Percentiles rank a stretch among this genome's conserved stretches.
These are phyloP conservation scores for Siderastrea radians DNA, from an alignment of 92 coral and sea anemone genomes.

Conservation along the genomic window DNA sequence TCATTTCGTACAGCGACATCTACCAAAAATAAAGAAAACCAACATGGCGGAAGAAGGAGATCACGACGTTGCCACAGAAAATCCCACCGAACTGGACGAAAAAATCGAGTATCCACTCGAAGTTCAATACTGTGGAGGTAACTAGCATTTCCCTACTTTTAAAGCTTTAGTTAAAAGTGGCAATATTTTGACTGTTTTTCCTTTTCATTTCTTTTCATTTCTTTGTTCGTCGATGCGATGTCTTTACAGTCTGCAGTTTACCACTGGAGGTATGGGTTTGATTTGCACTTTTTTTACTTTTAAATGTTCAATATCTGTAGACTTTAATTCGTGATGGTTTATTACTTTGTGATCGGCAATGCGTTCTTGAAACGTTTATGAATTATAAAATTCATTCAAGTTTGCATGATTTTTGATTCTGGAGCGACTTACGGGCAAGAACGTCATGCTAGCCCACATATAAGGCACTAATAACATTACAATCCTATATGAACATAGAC, in stretches of 20 bases:
- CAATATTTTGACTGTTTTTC: neutral
- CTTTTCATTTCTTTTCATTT: neutral
- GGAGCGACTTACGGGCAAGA: too few relatives aligned
- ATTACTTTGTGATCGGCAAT: too few relatives aligned
- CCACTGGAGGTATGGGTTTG: slow-evolving; percentile 43
- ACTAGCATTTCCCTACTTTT: neutral
- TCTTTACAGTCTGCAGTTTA: slow-evolving; percentile 24
- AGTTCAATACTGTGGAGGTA: slow-evolving; percentile 95
- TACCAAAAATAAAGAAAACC: slow-evolving; percentile 4
- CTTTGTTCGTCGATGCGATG: neutral
- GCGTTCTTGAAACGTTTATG: too few relatives aligned
- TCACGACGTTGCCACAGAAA: slow-evolving; percentile 3
- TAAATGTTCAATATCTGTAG: too few relatives aligned
- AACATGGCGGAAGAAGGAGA: slow-evolving; percentile 52
- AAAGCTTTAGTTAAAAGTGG: neutral
- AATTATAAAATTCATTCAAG: too few relatives aligned
- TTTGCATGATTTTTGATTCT: too few relatives aligned
- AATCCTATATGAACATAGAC: too few relatives aligned
- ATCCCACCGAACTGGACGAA: slow-evolving; percentile 49
- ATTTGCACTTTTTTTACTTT: neutral
- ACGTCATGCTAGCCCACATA: too few relatives aligned
- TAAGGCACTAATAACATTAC: too few relatives aligned
- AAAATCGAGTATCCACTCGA: slow-evolving; percentile 85
- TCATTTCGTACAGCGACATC: slow-evolving; percentile 1
- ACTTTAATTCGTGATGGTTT: too few relatives aligned